Evolutionary conservation across 2,797 vertebrate genomes (phyloP).

Genomic region (Oreortyx pictus): DNA sequence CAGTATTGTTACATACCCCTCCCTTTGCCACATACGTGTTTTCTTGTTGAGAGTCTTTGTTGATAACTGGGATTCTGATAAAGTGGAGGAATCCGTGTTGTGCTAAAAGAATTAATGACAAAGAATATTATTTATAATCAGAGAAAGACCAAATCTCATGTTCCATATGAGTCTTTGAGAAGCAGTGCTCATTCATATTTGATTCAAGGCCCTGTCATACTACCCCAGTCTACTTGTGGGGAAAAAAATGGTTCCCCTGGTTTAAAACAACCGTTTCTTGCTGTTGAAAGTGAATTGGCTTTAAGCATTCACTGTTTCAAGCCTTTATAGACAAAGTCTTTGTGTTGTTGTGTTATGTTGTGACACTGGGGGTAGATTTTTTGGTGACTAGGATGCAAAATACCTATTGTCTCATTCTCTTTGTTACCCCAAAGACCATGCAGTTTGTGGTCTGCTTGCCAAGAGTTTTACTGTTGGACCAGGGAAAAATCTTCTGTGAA

Average conservation of each 20-base stretch:
- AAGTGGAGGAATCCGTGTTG: not conserved
- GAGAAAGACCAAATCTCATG: not conserved
- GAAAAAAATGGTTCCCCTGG: not conserved
- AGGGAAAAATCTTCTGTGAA: not conserved
- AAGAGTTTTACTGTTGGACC: not conserved
- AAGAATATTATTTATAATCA: not conserved
- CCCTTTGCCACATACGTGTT: not conserved
- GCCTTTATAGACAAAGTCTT: not conserved
- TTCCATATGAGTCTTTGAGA: not conserved
- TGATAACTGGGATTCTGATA: not conserved
- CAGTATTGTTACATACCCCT: not conserved
- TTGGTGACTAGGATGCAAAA: not conserved
- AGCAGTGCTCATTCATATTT: not conserved
- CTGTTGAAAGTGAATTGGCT: not conserved
- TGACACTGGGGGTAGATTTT: not conserved
- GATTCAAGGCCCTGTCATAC: not conserved
- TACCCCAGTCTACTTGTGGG: not conserved
- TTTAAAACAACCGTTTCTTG: not conserved
- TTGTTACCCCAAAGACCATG: not conserved
- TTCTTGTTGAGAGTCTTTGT: conserved; percentile 1
- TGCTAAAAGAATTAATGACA: not conserved
- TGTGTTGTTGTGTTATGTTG: not conserved
- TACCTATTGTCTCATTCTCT: not conserved
- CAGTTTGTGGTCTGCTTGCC: not conserved
- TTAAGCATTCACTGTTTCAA: not conserved